Conservation (phyloP, 2,888 invertebrate species). For the Petrolisthes cinctipes region DNA sequence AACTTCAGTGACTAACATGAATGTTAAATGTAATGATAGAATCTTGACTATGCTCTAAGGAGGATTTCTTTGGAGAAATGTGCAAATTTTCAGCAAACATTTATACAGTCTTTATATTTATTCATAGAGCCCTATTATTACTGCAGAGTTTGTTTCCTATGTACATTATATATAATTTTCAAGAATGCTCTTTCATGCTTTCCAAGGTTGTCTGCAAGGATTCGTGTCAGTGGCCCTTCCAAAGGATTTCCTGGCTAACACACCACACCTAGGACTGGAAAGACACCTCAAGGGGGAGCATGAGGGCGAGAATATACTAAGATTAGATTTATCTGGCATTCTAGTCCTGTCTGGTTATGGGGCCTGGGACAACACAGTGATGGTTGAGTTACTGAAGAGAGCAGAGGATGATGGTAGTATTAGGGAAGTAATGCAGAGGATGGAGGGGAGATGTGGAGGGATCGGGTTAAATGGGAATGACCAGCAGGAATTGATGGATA, state of each 20-base stretch:
- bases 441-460: neutral
- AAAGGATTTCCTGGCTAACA: neutral
- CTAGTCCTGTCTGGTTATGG: neutral
- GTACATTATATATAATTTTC: too few relatives aligned
- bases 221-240: neutral
- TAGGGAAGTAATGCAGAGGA: neutral
- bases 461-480: neutral
- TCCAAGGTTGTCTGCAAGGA: constrained; percentile 14
- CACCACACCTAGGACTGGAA: neutral
- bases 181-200: neutral
- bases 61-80: too few relatives aligned
- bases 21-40: too few relatives aligned
- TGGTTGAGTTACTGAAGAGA: neutral
- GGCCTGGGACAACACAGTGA: neutral
- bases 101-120: too few relatives aligned
- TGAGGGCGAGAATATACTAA: neutral
- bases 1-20: too few relatives aligned
- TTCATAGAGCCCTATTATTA: too few relatives aligned
- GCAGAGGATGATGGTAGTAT: neutral
- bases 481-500: neutral
- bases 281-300: neutral
- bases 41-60: too few relatives aligned
- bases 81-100: too few relatives aligned
- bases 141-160: too few relatives aligned
- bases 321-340: neutral